Conservation (phyloP, 1,140 invertebrate genomes). For the Kradibia gibbosae region DNA sequence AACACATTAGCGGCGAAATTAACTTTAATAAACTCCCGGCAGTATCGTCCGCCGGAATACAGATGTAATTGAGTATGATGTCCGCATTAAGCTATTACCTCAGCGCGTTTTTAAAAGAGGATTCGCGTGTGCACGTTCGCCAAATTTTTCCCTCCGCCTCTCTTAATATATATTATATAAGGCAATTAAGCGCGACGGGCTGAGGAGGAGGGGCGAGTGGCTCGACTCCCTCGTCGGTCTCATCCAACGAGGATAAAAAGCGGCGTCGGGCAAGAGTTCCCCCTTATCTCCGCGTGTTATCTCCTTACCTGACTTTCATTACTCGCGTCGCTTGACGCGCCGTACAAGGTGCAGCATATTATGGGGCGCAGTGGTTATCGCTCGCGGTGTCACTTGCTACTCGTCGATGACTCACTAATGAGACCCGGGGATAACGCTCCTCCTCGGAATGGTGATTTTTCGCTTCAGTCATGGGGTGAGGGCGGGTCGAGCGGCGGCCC, state of each 20-base stretch:
- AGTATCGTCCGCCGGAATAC: neutral
- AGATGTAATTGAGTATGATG: constrained; percentile 27
- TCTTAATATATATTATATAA: constrained; percentile 21
- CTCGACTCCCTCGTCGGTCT: neutral
- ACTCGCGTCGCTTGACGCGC: constrained; percentile 36
- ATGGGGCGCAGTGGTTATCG: constrained; percentile 25
- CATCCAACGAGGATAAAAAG: neutral
- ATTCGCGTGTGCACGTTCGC: neutral
- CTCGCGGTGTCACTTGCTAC: constrained; percentile 48
- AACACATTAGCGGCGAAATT: neutral
- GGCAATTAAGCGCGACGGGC: constrained; percentile 25
- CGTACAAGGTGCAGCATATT: constrained; percentile 40
- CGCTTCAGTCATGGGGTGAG: too few species aligned
- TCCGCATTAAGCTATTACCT: constrained; percentile 17
- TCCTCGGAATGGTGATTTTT: too few species aligned
- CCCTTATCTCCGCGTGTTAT: constrained; percentile 37
- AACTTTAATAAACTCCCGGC: neutral
- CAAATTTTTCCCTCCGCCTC: neutral
- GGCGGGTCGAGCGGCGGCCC: too few species aligned
- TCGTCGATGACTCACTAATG: constrained; percentile 62
- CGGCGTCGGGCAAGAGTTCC: neutral
- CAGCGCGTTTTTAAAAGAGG: neutral
- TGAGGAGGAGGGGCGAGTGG: neutral
- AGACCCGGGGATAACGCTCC: constrained; percentile 50
- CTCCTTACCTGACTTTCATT: constrained; percentile 45